Conservation (phyloP, 2,113 vertebrate species). For the Atherinomorus stipes region DNA sequence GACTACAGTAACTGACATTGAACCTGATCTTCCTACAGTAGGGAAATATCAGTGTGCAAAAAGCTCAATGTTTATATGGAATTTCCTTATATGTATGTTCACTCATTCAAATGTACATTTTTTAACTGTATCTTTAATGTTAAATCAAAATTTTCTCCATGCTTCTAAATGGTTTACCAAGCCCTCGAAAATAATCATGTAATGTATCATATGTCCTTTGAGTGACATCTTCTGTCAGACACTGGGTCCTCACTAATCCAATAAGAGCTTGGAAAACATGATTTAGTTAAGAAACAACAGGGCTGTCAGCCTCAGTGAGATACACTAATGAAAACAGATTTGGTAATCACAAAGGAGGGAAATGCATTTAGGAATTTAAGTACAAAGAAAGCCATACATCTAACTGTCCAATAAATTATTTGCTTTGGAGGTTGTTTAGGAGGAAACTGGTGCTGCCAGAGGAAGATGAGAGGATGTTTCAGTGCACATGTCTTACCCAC, state of each 20-base stretch:
- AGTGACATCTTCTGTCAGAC: constrained; percentile 33
- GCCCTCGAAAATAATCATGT: constrained; percentile 15
- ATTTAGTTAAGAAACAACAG: constrained; percentile 37
- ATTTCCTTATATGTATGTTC: not conserved
- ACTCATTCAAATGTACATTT: not conserved
- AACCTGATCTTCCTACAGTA: no score
- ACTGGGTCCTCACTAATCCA: constrained; percentile 43
- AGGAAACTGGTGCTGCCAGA: not conserved
- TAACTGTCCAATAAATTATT: constrained; percentile 39
- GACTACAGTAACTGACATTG: no score
- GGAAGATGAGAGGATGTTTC: not conserved
- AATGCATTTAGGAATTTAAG: constrained; percentile 54
- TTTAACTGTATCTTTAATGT: not conserved
- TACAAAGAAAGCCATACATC: constrained; percentile 55
- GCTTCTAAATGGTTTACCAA: not conserved
- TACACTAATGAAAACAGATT: constrained; percentile 65
- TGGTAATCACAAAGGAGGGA: constrained; percentile 53
- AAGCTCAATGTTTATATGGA: no score
- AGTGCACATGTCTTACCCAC: constrained; percentile 89
- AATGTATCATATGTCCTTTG: constrained; percentile 29
- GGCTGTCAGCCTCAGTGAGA: constrained; percentile 48
- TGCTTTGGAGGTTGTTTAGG: constrained; percentile 14
- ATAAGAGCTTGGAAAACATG: constrained; percentile 53
- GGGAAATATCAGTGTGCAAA: no score
- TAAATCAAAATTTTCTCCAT: not conserved